Evolutionary conservation across 2,113 vertebrate genomes (phyloP), one percentile per base, ranked within the genome.

Genomic region (Passer montanus): DNA sequence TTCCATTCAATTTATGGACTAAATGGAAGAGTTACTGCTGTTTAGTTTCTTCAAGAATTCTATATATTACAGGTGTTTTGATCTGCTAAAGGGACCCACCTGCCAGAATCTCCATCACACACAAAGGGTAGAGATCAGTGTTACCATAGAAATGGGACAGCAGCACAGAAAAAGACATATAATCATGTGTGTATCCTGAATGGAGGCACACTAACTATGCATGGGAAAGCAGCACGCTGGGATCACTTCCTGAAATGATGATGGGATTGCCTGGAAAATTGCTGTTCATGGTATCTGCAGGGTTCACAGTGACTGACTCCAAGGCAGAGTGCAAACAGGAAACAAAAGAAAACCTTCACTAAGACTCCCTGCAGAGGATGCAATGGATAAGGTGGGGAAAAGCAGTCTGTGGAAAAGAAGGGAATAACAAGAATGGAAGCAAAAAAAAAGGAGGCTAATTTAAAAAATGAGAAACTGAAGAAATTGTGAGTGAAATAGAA

Each of bases 61-160:
- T 46, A 8, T 35, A 15, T 67, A 60, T 90, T 56, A 52, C 7
- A 52, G 23, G n/a, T 56, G 44, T 33, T 92, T 89, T 59, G 76
- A 69, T 26, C 52, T 84, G 37, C 67, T 86, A 49, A 64, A 87
- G 21, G 23, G 20, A 3, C 33, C 58, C 50, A 62, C 39, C 67
- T 89, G 39, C 52, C 44, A 91, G 69, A 77, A 94, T 59, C 66
- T 90, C 85, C 74, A 89, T 87, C 74, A 69, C 20, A 44, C 30
- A 83, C 63, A 94, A 92, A 89, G 56, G 31, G 60, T 8, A 84
- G 62, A 66, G 41, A 30, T 20, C 41, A 56, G 46, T 55, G 89
- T 97, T 95, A 64, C 93, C 90, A 94, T 70, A 96, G 94, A 95
- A 95, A 97, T 95, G 88, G n/a, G 68, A 33, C 41, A 74, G 64